Evolutionary conservation across 1,140 invertebrate genomes (phyloP).

Genomic region (Pteromalus puparum): DNA sequence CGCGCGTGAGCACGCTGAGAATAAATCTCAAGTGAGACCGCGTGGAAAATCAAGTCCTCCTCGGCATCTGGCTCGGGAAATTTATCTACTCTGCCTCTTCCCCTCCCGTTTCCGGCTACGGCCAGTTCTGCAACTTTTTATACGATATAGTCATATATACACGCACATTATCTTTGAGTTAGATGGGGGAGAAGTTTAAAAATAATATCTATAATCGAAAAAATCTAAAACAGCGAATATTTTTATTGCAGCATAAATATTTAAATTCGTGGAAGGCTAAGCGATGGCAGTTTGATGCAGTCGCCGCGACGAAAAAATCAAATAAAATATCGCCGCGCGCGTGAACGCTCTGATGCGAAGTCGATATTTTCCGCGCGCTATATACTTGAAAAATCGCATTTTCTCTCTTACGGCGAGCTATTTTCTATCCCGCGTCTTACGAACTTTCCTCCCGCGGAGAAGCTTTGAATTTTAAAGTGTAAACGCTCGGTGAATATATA

Average conservation of each 20-base stretch:
- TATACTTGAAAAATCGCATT: not conserved
- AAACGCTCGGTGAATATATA: too few species aligned
- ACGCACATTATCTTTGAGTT: not conserved
- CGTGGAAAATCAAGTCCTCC: conserved; percentile 24
- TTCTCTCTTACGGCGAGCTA: too few species aligned
- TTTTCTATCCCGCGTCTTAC: too few species aligned
- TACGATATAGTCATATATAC: not conserved
- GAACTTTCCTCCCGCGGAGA: too few species aligned
- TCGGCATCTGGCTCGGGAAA: not conserved
- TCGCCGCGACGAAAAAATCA: not conserved
- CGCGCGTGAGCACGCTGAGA: not conserved
- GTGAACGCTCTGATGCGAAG: not conserved
- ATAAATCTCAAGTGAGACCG: conserved; percentile 29
- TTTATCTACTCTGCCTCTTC: conserved; percentile 6
- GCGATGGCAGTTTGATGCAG: not conserved
- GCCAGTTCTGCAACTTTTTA: not conserved
- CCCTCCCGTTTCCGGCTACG: not conserved
- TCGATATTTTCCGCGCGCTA: conserved; percentile 13
- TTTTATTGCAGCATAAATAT: conserved; percentile 8
- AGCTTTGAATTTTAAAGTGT: not conserved
- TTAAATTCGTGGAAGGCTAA: not conserved
- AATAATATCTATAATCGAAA: too few species aligned
- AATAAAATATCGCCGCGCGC: not conserved
- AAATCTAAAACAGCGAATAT: too few species aligned
- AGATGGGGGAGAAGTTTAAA: not conserved